Evolutionary conservation across 2,888 invertebrate species (phyloP).

Genomic region (Drosophila maculinotata): DNA sequence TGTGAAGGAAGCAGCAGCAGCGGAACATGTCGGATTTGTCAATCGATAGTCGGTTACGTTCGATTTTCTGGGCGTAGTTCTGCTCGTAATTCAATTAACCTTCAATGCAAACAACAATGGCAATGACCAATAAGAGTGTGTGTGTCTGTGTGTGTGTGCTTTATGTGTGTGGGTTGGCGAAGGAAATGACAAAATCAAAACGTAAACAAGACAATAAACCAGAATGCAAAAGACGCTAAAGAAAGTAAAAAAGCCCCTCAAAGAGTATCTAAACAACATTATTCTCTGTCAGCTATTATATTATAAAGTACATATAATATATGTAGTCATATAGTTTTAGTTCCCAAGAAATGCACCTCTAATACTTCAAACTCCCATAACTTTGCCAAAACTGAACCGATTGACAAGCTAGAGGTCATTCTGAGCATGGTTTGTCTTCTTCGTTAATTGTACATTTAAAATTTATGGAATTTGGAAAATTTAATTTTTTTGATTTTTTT

Average conservation of each 20-base stretch:
- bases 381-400: too few relatives aligned
- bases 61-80: conserved; percentile 35
- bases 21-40: conserved; percentile 13
- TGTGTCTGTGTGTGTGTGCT: conserved; percentile 1
- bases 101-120: conserved; percentile 56
- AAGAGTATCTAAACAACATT: background rate
- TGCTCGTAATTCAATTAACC: conserved; percentile 74
- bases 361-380: too few relatives aligned
- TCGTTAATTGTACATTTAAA: too few relatives aligned
- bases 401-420: too few relatives aligned
- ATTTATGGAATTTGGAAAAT: too few relatives aligned
- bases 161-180: background rate
- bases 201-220: conserved; percentile 50
- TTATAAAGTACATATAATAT: too few relatives aligned
- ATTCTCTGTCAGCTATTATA: background rate
- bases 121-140: conserved; percentile 36
- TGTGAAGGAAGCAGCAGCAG: background rate
- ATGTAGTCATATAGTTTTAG: too few relatives aligned
- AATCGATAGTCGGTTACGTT: conserved; percentile 46
- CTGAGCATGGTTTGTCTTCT: too few relatives aligned
- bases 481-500: too few relatives aligned
- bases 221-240: background rate
- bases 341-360: too few relatives aligned
- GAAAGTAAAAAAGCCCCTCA: background rate
- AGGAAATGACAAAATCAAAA: conserved; percentile 36